Conservation (phyloP, 2,113 vertebrate genomes). For the Passer montanus region DNA sequence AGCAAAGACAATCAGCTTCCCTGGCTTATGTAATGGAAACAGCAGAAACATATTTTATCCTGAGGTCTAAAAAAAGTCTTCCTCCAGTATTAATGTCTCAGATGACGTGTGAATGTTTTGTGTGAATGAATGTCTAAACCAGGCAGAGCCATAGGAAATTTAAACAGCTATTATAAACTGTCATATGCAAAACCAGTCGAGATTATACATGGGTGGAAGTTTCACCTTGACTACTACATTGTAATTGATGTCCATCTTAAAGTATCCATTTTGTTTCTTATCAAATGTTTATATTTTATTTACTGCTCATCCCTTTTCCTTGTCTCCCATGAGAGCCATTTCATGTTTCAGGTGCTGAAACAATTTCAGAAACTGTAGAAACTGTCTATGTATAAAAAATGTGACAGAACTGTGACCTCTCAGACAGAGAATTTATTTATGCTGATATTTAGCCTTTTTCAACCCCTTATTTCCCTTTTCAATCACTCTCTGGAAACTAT, state of each 20-base stretch:
- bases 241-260: not conserved
- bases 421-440: not conserved
- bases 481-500: not conserved
- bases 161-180: not conserved
- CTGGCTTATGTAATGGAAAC: not conserved
- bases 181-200: not conserved
- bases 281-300: not conserved
- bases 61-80: not conserved
- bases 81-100: not conserved
- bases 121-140: not conserved
- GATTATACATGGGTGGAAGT: not conserved
- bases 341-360: not conserved
- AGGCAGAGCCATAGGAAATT: not conserved
- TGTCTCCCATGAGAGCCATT: not conserved
- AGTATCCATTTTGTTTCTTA: not conserved
- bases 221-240: not conserved
- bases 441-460: not conserved
- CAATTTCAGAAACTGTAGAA: not conserved
- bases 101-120: not conserved
- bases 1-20: not conserved
- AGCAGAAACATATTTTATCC: not conserved
- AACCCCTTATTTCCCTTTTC: not conserved
- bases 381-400: not conserved
- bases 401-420: not conserved
- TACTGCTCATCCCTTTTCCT: not conserved